phyloP scores from a whole-genome alignment of 2,888 invertebrate species.

The Phaonia tiefii region DNA sequence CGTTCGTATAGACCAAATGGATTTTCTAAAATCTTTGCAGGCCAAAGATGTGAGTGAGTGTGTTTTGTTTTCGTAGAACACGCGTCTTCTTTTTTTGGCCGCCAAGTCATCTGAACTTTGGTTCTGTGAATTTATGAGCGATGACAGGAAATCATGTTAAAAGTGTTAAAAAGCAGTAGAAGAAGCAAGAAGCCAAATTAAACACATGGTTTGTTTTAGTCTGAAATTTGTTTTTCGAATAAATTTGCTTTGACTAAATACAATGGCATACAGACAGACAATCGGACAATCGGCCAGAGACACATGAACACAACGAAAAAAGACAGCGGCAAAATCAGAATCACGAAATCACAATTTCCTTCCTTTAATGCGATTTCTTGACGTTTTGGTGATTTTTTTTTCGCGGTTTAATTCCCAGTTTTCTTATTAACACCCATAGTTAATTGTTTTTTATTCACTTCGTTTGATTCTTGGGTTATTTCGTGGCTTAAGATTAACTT shows the following conservation, averaged over 20 bases:
- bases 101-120: neutral
- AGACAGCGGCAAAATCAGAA: constrained; percentile 14
- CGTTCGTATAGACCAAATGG: constrained; percentile 45
- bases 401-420: constrained; percentile 34
- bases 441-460: constrained; percentile 45
- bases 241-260: constrained; percentile 51
- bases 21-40: constrained; percentile 39
- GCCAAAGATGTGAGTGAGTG: neutral
- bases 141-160: constrained; percentile 62
- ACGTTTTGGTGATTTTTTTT: constrained; percentile 17
- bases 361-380: constrained; percentile 44
- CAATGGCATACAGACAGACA: too few relatives aligned
- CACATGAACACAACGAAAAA: neutral
- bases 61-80: too few relatives aligned
- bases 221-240: constrained; percentile 40
- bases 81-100: constrained; percentile 1
- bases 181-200: neutral
- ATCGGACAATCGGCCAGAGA: neutral
- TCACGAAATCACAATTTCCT: constrained; percentile 58
- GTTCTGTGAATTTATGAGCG: constrained; percentile 35
- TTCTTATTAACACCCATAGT: constrained; percentile 44
- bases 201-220: neutral
- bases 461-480: constrained; percentile 5
- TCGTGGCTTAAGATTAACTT: constrained; percentile 41
- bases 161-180: constrained; percentile 45